Base-by-base conservation (phyloP, 2,113 vertebrate genomes). In the Astatoreochromis straeleni region DNA sequence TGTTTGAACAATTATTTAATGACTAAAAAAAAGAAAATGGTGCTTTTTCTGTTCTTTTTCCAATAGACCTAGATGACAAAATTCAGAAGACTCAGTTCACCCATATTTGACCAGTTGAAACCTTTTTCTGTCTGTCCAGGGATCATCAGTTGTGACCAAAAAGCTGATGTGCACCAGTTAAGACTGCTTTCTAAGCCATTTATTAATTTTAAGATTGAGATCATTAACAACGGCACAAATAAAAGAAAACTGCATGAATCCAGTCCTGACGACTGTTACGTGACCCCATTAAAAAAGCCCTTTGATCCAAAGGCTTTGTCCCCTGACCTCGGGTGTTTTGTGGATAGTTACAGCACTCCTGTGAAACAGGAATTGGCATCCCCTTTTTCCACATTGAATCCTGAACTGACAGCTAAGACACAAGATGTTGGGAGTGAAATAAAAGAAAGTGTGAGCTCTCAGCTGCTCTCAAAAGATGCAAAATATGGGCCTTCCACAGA, bases 251-350 rank as follows among this genome's bases (percentile, higher is more conserved):
- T 83, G 3, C 38, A 91, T 10, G 85, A 94, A 49, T 86, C 73
- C 5, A 42, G 38, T 70, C 12, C 31, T 1, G 88, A 91, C 7
- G 75, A 91, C 2, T 21, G 57, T 11, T 91, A n/a, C 9, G 79
- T 83, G 47, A 89, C 88, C 55, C 92, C 90, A 5, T 49, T 31
- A 3, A 95, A 94, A 82, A 95, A 80, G 73, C n/a, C 14, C 3
- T 60, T 21, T n/a, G 26, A 11, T 45, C n/a, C 58, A 51, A 65
- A 55, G 31, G 33, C 54, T 38, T 16, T 86, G 21, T 94, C 94
- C n/a, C 93, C 91, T 33, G 95, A 94, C 21, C 78, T 84, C 0
- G 90, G 89, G 3, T 93, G 91, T 79, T 87, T 90, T 26, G 21
- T 87, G 33, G 92, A 92, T 19, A 85, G 24, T 9, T 47, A 16